Base-by-base conservation (phyloP, 2,113 vertebrate genomes). In the Istiophorus platypterus region DNA sequence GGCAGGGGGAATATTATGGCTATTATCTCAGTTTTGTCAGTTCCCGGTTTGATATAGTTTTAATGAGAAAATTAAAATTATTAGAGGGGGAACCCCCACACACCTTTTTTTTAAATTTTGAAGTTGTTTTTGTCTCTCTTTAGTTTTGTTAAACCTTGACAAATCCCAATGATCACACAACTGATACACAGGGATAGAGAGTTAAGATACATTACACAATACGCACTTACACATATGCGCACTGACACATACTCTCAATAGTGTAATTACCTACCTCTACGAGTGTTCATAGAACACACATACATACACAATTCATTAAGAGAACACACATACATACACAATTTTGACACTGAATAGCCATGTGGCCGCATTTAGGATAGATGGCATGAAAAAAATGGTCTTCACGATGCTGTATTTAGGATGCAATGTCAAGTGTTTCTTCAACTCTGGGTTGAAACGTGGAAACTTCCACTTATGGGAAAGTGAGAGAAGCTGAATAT, bases 401-500 rank as follows among this genome's bases (percentile, higher is more conserved):
- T n/a, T 22, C 49, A 51, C 5, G 10, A 7, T 51, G 31, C 31
- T 34, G 31, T 34, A 6, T 34, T 34, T 39, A 8, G 12, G 52
- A 54, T 66, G 64, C 29, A 62, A 69, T 42, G 41, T 26, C 31
- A 39, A 2, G 0, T 31, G 75, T 71, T 54, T 42, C 59, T 52
- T n/a, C 15, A 59, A 49, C 56, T 72, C 51, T 52, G 22, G 7
- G 15, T 37, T 68, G 20, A 17, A 64, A 26, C 24, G 39, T 12
- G 31, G 26, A 42, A 47, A 41, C 29, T 13, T 26, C 54, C 52
- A 58, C 41, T 0, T 20, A 62, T 4, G 70, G 63, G 64, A 52
- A n/a, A 37, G 39, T 14, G 51, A 61, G 27, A 20, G 34, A 74
- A 75, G 67, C 14, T 58, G 11, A 41, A 72, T 54, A 17, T 18